Conservation (phyloP, 2,113 vertebrate species). For the Recurvirostra avosetta region DNA sequence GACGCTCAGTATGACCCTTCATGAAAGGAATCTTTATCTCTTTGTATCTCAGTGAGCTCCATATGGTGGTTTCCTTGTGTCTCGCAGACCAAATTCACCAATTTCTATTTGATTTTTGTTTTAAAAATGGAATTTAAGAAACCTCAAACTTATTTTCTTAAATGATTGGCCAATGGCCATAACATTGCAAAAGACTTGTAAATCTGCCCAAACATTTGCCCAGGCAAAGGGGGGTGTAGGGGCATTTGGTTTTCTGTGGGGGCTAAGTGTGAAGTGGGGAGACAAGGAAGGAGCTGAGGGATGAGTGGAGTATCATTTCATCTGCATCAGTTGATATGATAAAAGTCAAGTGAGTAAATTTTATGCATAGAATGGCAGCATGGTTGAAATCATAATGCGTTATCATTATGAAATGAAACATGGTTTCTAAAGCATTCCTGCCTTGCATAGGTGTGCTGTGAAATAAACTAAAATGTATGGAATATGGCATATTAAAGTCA, state of each 20-base stretch:
- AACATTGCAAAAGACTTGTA: not conserved
- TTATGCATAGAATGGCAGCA: not conserved
- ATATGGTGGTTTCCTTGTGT: not conserved
- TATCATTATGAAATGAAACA: not conserved
- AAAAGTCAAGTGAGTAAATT: not conserved
- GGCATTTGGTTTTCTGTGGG: not conserved
- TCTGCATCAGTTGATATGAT: not conserved
- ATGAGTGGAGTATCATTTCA: not conserved
- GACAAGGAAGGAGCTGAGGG: not conserved
- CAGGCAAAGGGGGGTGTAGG: fast-evolving
- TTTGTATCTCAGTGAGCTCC: not conserved
- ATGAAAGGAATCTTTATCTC: not conserved
- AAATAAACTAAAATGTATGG: not conserved
- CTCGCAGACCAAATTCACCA: not conserved
- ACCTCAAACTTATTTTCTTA: not conserved
- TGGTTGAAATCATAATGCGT: not conserved
- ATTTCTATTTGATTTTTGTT: not conserved
- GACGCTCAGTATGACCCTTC: not conserved
- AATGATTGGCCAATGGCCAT: not conserved
- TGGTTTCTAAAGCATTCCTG: not conserved
- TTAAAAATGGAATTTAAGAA: not conserved
- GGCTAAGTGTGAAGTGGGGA: not conserved
- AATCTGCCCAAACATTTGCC: not conserved
- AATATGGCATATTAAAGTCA: not conserved
- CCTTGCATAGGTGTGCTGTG: not conserved